Conservation (phyloP, 1,140 invertebrate genomes). For the Drosophila arizonae region DNA sequence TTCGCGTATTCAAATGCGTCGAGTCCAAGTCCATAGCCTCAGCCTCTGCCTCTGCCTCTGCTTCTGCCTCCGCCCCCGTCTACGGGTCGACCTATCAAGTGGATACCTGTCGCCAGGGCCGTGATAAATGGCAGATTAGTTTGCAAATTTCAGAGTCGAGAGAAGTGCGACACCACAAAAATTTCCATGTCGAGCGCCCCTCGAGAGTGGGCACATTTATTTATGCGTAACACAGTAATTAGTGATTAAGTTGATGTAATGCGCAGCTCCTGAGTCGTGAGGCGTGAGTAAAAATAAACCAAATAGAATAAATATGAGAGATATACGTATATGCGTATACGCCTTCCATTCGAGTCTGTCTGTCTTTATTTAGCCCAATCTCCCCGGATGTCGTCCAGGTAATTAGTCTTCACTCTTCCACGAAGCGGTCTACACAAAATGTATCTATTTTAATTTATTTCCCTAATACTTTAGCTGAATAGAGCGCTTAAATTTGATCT, state of each 20-base stretch:
- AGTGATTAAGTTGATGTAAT: conserved; percentile 72
- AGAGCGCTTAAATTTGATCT: too few species aligned
- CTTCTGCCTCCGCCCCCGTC: neutral
- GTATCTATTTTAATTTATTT: neutral
- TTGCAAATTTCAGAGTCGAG: conserved; percentile 62
- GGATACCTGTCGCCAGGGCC: conserved; percentile 67
- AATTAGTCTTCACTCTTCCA: conserved; percentile 25
- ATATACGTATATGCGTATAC: too few species aligned
- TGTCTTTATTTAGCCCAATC: conserved; percentile 18
- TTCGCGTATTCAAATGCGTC: conserved; percentile 14
- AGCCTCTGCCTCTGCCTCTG: neutral
- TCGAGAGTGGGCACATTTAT: conserved; percentile 26
- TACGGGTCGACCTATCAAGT: conserved; percentile 3
- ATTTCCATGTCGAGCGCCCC: conserved; percentile 50
- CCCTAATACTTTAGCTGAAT: too few species aligned
- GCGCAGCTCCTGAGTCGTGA: conserved; percentile 10
- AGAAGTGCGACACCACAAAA: conserved; percentile 56
- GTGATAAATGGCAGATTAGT: conserved; percentile 78
- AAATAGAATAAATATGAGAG: conserved; percentile 11
- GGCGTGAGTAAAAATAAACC: conserved; percentile 9
- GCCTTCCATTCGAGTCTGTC: neutral
- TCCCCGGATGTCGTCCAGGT: conserved; percentile 20
- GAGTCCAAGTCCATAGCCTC: conserved; percentile 14
- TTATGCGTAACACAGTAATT: conserved; percentile 69
- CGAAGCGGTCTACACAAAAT: conserved; percentile 6